phyloP scores from a whole-genome alignment of 2,888 invertebrate species.

The Lithodes maja region DNA sequence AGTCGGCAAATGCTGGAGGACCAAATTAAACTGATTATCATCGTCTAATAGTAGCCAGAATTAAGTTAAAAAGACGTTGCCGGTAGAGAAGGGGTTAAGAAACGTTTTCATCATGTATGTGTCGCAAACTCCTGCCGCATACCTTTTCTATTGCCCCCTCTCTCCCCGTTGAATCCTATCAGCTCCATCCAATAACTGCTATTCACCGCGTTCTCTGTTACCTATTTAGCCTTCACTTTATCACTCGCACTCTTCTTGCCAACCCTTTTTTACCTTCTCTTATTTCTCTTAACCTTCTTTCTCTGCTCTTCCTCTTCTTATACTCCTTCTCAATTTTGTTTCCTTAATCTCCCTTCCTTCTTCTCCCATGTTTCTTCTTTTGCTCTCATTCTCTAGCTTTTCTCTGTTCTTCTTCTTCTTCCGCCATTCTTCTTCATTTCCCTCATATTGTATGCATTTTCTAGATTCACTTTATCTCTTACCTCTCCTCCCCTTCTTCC shows the following conservation, averaged over 20 bases:
- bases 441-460: too few relatives aligned
- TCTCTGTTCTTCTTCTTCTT: too few relatives aligned
- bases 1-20: too few relatives aligned
- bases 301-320: neutral
- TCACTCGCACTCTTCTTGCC: neutral
- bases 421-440: too few relatives aligned
- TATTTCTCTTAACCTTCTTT: neutral
- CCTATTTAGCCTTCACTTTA: neutral
- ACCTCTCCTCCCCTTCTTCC: neutral
- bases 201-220: neutral
- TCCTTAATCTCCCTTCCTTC: neutral
- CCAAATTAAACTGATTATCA: too few relatives aligned
- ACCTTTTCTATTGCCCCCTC: slow-evolving; percentile 11
- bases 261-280: neutral
- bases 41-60: too few relatives aligned
- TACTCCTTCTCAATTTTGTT: neutral
- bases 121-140: too few relatives aligned
- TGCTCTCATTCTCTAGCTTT: too few relatives aligned
- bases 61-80: too few relatives aligned
- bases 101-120: too few relatives aligned
- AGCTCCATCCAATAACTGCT: neutral
- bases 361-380: neutral
- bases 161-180: too few relatives aligned
- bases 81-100: too few relatives aligned
- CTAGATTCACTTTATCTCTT: neutral